A percentile compares a stretch with the other conserved stretches of the same genome.
phyloP scores from a whole-genome alignment of 2,888 invertebrate genomes.

The Steinernema hermaphroditum region DNA sequence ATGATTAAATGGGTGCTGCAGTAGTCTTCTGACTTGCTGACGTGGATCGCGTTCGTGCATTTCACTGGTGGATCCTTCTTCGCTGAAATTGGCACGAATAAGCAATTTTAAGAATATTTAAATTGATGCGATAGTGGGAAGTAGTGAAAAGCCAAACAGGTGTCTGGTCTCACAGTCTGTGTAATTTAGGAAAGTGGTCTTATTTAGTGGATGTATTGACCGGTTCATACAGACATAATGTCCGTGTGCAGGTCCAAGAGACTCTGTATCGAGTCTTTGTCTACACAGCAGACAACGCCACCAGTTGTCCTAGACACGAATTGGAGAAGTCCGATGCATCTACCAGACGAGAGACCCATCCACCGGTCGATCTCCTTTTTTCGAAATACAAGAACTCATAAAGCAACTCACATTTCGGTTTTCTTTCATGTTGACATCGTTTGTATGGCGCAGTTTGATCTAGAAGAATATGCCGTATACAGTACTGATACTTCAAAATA shows the following conservation, averaged over 20 bases:
- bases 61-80: constrained; percentile 32
- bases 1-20: constrained; percentile 63
- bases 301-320: too few species aligned
- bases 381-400: background rate
- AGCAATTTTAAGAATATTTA: too few species aligned
- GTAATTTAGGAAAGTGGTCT: too few species aligned
- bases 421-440: constrained; percentile 76
- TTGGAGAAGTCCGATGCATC: background rate
- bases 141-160: too few species aligned
- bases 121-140: too few species aligned
- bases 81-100: constrained; percentile 19
- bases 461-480: constrained; percentile 80
- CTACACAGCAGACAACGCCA: too few species aligned
- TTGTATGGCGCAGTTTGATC: constrained; percentile 83
- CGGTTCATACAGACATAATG: too few species aligned
- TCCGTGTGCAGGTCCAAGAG: too few species aligned
- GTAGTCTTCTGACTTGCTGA: constrained; percentile 41
- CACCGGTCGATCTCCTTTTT: too few species aligned
- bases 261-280: too few species aligned
- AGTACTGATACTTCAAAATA: constrained; percentile 78
- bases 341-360: constrained; percentile 26
- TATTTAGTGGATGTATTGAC: too few species aligned
- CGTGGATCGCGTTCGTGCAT: constrained; percentile 58
- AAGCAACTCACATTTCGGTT: constrained; percentile 67
- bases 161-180: too few species aligned